phyloP scores from a whole-genome alignment of 2,888 invertebrate genomes.

The Pardosa pseudoannulata region DNA sequence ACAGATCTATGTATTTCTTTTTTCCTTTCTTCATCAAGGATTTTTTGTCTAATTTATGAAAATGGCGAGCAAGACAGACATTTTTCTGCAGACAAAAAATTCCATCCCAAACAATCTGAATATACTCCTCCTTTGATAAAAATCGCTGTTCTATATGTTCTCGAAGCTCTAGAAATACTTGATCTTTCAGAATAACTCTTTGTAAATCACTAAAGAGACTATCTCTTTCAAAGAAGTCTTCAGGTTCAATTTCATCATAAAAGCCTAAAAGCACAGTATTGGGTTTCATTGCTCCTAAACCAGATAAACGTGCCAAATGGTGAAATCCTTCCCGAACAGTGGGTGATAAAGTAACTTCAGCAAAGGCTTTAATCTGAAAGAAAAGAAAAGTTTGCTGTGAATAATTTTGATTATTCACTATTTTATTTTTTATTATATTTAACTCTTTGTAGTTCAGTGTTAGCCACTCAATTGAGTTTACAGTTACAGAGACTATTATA shows the following conservation, averaged over 20 bases:
- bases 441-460: too few species aligned
- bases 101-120: slow-evolving; percentile 90
- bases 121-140: slow-evolving; percentile 83
- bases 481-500: too few species aligned
- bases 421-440: too few species aligned
- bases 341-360: slow-evolving; percentile 92
- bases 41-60: slow-evolving; percentile 88
- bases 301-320: slow-evolving; percentile 92
- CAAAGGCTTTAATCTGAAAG: slow-evolving; percentile 90
- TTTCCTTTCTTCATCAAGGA: slow-evolving; percentile 82
- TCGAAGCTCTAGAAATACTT: slow-evolving; percentile 81
- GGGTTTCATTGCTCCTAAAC: slow-evolving; percentile 99
- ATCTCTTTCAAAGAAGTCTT: slow-evolving; percentile 84
- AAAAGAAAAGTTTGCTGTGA: too few species aligned
- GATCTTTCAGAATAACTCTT: slow-evolving; percentile 66
- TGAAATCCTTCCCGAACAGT: slow-evolving; percentile 93
- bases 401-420: too few species aligned
- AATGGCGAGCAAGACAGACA: slow-evolving; percentile 93
- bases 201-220: slow-evolving; percentile 68
- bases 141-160: slow-evolving; percentile 77
- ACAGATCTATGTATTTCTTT: slow-evolving; percentile 91
- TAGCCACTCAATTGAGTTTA: too few species aligned
- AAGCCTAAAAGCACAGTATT: slow-evolving; percentile 98
- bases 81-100: slow-evolving; percentile 93
- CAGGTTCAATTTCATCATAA: slow-evolving; percentile 85